Percentiles rank a stretch among this genome's conserved stretches.
phyloP scores from a whole-genome alignment of 2,797 vertebrate genomes.

The Dromococcyx pavoninus region DNA sequence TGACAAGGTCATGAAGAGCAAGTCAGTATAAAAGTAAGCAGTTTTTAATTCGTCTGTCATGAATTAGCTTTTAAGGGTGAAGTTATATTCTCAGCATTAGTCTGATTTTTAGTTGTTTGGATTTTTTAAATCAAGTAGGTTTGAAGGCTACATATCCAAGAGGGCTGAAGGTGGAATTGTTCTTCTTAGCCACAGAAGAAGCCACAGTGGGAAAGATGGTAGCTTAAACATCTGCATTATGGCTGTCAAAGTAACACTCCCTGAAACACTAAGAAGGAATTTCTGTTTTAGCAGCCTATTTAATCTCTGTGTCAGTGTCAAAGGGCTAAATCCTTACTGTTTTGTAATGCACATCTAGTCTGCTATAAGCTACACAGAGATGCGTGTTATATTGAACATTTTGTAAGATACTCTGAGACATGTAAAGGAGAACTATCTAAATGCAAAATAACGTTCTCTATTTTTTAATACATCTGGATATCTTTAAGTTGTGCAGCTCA shows the following conservation, averaged over 20 bases:
- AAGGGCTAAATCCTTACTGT: neutral
- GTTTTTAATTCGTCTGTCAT: neutral
- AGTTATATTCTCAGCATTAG: neutral
- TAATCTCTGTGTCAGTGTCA: neutral
- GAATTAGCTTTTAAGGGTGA: neutral
- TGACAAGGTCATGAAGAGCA: neutral
- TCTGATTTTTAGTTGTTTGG: neutral
- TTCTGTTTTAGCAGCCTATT: neutral
- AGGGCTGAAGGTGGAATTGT: neutral
- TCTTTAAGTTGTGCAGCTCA: neutral
- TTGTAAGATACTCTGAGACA: neutral
- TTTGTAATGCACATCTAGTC: neutral
- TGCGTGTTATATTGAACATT: neutral
- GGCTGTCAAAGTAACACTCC: neutral
- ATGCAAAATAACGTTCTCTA: neutral
- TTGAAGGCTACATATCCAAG: neutral
- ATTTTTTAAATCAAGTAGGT: neutral
- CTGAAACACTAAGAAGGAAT: neutral
- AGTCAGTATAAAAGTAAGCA: neutral
- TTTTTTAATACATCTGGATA: neutral
- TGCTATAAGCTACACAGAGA: neutral
- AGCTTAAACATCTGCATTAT: neutral
- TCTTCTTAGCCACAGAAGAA: neutral
- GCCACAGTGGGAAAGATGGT: neutral
- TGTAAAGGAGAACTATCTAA: neutral